A percentile compares a stretch with the other conserved stretches of the same genome.
These are phyloP conservation scores for Mixornis gularis DNA, from an alignment of 2,113 vertebrate genomes.

Conservation along the genomic window DNA sequence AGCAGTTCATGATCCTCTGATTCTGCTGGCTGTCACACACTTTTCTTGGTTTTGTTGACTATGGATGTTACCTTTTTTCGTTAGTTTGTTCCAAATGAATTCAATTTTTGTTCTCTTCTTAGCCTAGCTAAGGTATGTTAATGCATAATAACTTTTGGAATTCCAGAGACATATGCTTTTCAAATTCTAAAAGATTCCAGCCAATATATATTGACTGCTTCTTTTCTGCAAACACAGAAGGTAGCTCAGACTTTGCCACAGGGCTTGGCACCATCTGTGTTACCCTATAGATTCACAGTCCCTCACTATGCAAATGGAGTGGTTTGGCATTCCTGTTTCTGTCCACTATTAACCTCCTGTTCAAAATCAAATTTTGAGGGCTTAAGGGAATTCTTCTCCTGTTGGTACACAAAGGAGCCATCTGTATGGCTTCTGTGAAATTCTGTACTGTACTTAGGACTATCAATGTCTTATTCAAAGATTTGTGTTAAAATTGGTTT, in stretches of 20 bases:
- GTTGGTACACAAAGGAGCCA: constrained; percentile 48
- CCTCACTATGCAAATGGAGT: constrained; percentile 60
- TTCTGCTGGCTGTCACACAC: not conserved
- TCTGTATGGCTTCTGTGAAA: constrained; percentile 57
- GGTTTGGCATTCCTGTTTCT: constrained; percentile 51
- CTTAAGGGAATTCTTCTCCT: constrained; percentile 49
- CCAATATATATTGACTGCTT: constrained; percentile 42
- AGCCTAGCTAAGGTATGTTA: constrained; percentile 31
- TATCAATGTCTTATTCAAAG: constrained; percentile 34
- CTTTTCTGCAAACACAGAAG: constrained; percentile 41
- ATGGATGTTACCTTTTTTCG: not conserved
- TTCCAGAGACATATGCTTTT: constrained; percentile 38
- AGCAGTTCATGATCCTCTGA: not conserved
- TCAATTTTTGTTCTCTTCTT: not conserved
- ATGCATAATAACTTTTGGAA: constrained; percentile 54
- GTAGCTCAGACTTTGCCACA: constrained; percentile 52
- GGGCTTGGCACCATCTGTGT: constrained; percentile 63
- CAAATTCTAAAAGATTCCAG: constrained; percentile 44
- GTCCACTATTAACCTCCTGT: constrained; percentile 58
- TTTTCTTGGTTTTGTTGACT: not conserved
- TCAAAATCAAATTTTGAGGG: constrained; percentile 49
- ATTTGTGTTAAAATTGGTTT: not conserved
- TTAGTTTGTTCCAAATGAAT: not conserved
- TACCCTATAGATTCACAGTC: constrained; percentile 56
- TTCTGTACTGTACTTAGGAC: constrained; percentile 1